Evolutionary conservation across 2,888 invertebrate genomes (phyloP).

Genomic region (Andricus curvator): DNA sequence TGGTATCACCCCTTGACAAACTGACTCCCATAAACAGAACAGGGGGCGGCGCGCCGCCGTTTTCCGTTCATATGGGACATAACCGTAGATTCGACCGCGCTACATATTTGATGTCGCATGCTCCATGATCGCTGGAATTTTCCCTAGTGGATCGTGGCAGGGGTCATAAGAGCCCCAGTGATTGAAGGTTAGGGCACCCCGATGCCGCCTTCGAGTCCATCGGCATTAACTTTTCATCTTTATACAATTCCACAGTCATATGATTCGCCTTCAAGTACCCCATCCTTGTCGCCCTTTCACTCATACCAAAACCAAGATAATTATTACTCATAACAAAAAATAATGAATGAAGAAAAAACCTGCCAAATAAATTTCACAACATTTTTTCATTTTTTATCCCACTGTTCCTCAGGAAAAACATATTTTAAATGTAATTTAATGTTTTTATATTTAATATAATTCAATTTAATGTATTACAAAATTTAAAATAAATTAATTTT

Average conservation of each 20-base stretch:
- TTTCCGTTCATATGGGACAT: constrained; percentile 65
- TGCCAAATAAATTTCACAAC: background rate
- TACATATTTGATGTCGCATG: constrained; percentile 77
- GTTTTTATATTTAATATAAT: too few relatives aligned
- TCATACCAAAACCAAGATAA: constrained; percentile 44
- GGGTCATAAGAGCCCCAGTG: constrained; percentile 77
- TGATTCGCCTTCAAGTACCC: constrained; percentile 49
- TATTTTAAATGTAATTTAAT: too few relatives aligned
- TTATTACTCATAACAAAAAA: constrained; percentile 42
- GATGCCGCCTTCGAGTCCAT: constrained; percentile 61
- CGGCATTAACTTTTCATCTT: constrained; percentile 77
- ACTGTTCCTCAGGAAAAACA: background rate
- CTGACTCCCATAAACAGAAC: constrained; percentile 68
- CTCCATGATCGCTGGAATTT: constrained; percentile 76
- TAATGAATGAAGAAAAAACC: constrained; percentile 3
- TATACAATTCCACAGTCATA: constrained; percentile 72
- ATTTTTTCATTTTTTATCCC: background rate
- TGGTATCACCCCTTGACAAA: constrained; percentile 70
- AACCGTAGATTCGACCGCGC: constrained; percentile 76
- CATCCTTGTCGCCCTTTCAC: constrained; percentile 34
- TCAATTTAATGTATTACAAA: too few relatives aligned
- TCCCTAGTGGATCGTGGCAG: constrained; percentile 75
- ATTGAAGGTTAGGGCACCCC: constrained; percentile 76
- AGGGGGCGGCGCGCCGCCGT: constrained; percentile 54
- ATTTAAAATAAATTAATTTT: too few relatives aligned